These are phyloP conservation scores for Drosophila quinaria DNA, from an alignment of 2,888 invertebrate genomes.

Conservation along the genomic window DNA sequence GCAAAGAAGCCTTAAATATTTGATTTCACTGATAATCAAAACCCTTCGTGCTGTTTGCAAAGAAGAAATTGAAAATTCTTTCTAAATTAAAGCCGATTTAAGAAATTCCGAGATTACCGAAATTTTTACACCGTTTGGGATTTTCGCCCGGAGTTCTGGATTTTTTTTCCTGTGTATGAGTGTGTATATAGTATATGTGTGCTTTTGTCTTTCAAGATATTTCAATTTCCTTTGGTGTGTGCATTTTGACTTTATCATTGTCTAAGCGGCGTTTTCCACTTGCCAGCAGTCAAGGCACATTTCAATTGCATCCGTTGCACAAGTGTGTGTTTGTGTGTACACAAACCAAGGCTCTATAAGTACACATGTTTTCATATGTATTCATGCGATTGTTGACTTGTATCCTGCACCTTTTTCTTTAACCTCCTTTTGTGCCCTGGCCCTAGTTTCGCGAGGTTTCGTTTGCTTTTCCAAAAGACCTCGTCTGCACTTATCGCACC, in stretches of 20 bases:
- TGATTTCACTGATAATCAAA: too few species aligned
- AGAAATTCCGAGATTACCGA: too few species aligned
- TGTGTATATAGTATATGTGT: neutral
- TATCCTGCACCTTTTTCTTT: slow-evolving; percentile 23
- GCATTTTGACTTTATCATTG: slow-evolving; percentile 78
- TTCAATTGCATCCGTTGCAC: slow-evolving; percentile 37
- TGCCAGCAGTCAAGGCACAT: slow-evolving; percentile 54
- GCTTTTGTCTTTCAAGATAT: slow-evolving; percentile 8
- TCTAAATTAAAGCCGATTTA: too few species aligned
- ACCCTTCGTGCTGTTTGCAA: too few species aligned
- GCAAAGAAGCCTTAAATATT: too few species aligned
- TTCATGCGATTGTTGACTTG: slow-evolving; percentile 36
- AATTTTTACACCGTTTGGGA: too few species aligned
- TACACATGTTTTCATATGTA: slow-evolving; percentile 8
- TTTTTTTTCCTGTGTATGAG: neutral
- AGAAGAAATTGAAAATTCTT: too few species aligned
- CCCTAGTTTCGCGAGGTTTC: slow-evolving; percentile 27
- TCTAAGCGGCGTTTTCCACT: slow-evolving; percentile 64
- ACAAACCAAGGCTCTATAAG: neutral
- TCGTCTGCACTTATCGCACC: slow-evolving; percentile 58
- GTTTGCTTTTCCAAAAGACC: slow-evolving; percentile 45
- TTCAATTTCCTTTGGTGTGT: slow-evolving; percentile 42
- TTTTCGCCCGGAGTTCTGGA: too few species aligned
- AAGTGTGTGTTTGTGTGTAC: neutral
- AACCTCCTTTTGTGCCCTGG: slow-evolving; percentile 38